Evolutionary conservation across 1,140 invertebrate genomes (phyloP).

Genomic region (Drosophila punjabiensis): DNA sequence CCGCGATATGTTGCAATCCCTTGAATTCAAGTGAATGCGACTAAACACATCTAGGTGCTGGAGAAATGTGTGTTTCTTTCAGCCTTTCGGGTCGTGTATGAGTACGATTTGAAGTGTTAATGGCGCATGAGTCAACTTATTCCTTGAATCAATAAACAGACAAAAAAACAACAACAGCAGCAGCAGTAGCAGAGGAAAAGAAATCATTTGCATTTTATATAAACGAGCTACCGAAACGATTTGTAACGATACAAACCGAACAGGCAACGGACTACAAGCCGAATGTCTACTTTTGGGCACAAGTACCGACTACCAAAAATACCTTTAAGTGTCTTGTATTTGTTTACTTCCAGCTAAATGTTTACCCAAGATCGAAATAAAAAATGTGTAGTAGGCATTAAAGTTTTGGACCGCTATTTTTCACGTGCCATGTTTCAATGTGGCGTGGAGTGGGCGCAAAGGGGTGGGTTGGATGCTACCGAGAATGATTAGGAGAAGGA

Average conservation of each 20-base stretch:
- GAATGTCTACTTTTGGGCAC: slow-evolving; percentile 76
- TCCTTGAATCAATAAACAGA: slow-evolving; percentile 77
- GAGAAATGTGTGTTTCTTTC: slow-evolving; percentile 10
- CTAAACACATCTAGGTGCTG: slow-evolving; percentile 7
- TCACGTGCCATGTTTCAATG: slow-evolving; percentile 58
- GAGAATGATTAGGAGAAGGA: slow-evolving; percentile 55
- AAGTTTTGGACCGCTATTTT: slow-evolving; percentile 78
- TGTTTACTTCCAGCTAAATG: slow-evolving; percentile 81
- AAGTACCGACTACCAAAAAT: slow-evolving; percentile 78
- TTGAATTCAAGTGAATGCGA: slow-evolving; percentile 21
- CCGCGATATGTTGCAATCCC: slow-evolving; percentile 5
- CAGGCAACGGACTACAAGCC: slow-evolving; percentile 15
- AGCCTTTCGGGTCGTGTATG: slow-evolving; percentile 45
- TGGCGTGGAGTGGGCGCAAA: slow-evolving; percentile 8
- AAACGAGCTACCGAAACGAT: slow-evolving; percentile 58
- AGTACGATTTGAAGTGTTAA: slow-evolving; percentile 72
- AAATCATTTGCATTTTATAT: slow-evolving; percentile 71
- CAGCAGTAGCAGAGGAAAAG: slow-evolving; percentile 13
- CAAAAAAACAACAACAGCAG: slow-evolving; percentile 16
- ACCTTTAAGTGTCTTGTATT: slow-evolving; percentile 81
- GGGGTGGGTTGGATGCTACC: not conserved
- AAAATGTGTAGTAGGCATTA: slow-evolving; percentile 74
- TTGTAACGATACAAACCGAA: slow-evolving; percentile 36
- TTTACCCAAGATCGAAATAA: slow-evolving; percentile 77
- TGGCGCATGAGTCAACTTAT: slow-evolving; percentile 78